Evolutionary conservation across 1,140 invertebrate genomes (phyloP).

Genomic region (Trichonephila inaurata): DNA sequence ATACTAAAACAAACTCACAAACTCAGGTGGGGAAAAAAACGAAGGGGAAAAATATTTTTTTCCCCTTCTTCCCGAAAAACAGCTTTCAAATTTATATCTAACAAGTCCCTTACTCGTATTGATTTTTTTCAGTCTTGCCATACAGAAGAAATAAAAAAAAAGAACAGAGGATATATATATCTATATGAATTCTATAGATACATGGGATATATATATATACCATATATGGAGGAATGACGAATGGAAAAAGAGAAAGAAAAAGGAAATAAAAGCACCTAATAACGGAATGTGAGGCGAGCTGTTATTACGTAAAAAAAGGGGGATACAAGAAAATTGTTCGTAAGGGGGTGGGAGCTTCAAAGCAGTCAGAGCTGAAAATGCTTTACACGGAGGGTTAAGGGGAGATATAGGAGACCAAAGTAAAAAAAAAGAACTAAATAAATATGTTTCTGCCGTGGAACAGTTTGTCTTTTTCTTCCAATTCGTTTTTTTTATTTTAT

Average conservation of each 20-base stretch:
- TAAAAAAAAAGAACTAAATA: constrained; percentile 60
- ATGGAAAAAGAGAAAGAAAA: constrained; percentile 14
- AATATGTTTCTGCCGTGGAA: constrained; percentile 70
- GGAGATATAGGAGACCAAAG: not conserved
- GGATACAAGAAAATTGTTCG: constrained; percentile 38
- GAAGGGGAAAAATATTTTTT: not conserved
- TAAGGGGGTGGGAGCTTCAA: not conserved
- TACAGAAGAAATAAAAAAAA: constrained; percentile 46
- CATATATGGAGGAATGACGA: constrained; percentile 11
- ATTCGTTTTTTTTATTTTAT: constrained; percentile 46
- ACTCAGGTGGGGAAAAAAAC: constrained; percentile 33
- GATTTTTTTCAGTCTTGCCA: constrained; percentile 59
- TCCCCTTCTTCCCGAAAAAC: constrained; percentile 23
- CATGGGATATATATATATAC: not conserved
- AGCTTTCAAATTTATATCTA: constrained; percentile 75
- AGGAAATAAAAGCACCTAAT: constrained; percentile 72
- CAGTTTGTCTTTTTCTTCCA: constrained; percentile 70
- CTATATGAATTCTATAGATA: not conserved
- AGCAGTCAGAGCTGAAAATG: constrained; percentile 64
- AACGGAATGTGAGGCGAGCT: constrained; percentile 32
- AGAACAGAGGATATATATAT: constrained; percentile 26
- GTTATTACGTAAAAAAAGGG: constrained; percentile 65
- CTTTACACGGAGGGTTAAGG: constrained; percentile 16
- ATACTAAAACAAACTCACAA: constrained; percentile 49
- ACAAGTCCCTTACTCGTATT: constrained; percentile 65